Evolutionary conservation across 2,888 invertebrate species (phyloP).

Genomic region (Brenthis hecate): DNA sequence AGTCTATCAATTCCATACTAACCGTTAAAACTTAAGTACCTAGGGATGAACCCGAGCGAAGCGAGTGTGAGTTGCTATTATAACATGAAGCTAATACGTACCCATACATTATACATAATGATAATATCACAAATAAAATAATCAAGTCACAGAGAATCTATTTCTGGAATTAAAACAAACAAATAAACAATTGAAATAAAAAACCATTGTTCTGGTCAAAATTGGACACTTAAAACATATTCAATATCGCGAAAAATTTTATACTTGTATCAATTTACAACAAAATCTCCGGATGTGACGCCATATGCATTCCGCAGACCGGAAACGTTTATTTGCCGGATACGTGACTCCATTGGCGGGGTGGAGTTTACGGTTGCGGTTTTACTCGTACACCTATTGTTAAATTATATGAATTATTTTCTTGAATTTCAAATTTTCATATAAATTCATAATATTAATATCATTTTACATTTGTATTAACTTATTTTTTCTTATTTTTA

Average conservation of each 20-base stretch:
- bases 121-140: too few species aligned
- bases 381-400: constrained; percentile 8
- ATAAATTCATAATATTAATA: neutral
- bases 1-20: too few species aligned
- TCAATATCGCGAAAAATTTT: constrained; percentile 10
- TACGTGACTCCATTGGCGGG: constrained; percentile 32
- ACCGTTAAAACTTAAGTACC: too few species aligned
- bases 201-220: neutral
- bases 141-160: too few species aligned
- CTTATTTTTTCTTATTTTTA: too few species aligned
- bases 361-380: constrained; percentile 24
- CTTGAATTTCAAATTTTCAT: constrained; percentile 13
- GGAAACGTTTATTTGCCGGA: constrained; percentile 38
- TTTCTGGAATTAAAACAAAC: too few species aligned
- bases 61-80: too few species aligned
- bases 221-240: constrained; percentile 1
- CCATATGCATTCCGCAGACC: constrained; percentile 38
- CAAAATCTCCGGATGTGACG: constrained; percentile 32
- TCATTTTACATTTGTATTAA: too few species aligned
- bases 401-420: constrained; percentile 9
- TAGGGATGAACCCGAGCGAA: too few species aligned
- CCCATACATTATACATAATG: too few species aligned
- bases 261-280: constrained; percentile 27
- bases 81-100: too few species aligned
- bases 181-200: neutral